phyloP scores from a whole-genome alignment of 2,888 invertebrate species.

The Aphidius colemani region DNA sequence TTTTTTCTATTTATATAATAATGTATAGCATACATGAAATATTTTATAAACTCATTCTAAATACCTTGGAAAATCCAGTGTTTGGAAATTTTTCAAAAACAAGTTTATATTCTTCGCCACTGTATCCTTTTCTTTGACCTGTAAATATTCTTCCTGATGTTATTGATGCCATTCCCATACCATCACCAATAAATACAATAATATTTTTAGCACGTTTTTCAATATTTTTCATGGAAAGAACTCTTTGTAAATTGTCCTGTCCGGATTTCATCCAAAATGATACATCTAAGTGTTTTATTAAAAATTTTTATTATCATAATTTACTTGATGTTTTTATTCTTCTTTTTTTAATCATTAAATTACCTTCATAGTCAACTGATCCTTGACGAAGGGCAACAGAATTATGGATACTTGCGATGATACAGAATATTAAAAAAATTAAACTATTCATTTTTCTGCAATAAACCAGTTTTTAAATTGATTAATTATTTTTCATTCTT shows the following conservation, averaged over 20 bases:
- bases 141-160: conserved; percentile 69
- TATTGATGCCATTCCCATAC: conserved; percentile 70
- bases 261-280: conserved; percentile 55
- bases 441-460: conserved; percentile 28
- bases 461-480: conserved; percentile 8
- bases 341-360: conserved; percentile 21
- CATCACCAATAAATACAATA: conserved; percentile 71
- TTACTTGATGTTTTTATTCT: not conserved
- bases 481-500: not conserved
- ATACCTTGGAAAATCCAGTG: conserved; percentile 68
- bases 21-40: not conserved
- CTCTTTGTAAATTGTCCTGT: conserved; percentile 51
- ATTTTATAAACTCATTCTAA: not conserved
- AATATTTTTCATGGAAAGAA: conserved; percentile 48
- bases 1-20: not conserved
- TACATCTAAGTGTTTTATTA: conserved; percentile 41
- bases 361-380: conserved; percentile 47
- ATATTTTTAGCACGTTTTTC: conserved; percentile 66
- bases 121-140: conserved; percentile 61
- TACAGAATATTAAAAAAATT: conserved; percentile 29
- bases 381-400: conserved; percentile 35
- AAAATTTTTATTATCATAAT: not conserved
- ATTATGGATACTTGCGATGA: conserved; percentile 27
- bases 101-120: conserved; percentile 67
- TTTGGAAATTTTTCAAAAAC: conserved; percentile 68